Percentiles rank a stretch among this genome's conserved stretches.
These are phyloP conservation scores for Tribolium madens DNA, from an alignment of 1,140 invertebrate genomes.

Conservation along the genomic window DNA sequence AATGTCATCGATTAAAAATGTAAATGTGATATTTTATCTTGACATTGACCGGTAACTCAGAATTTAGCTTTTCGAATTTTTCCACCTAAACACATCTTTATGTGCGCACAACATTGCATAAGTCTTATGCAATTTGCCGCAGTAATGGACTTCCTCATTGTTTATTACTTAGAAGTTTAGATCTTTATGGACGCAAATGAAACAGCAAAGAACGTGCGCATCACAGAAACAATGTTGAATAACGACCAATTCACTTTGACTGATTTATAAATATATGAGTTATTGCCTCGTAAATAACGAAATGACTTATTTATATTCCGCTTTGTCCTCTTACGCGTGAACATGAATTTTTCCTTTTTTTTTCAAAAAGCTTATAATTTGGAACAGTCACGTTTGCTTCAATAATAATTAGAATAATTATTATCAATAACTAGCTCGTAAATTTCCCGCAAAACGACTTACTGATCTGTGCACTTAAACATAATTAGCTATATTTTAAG, in stretches of 20 bases:
- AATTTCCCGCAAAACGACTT: neutral
- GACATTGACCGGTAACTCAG: constrained; percentile 13
- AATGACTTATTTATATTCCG: constrained; percentile 54
- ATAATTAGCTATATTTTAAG: constrained; percentile 9
- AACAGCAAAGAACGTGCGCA: constrained; percentile 50
- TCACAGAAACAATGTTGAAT: constrained; percentile 62
- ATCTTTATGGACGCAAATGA: constrained; percentile 49
- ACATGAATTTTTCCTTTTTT: constrained; percentile 12
- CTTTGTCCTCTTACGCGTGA: constrained; percentile 52
- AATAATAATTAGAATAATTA: constrained; percentile 26
- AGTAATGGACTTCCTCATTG: constrained; percentile 51
- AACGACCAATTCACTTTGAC: constrained; percentile 56
- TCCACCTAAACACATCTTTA: neutral
- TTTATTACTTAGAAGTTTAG: constrained; percentile 40
- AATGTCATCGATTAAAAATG: constrained; percentile 19
- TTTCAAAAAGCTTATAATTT: neutral
- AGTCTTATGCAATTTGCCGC: constrained; percentile 28
- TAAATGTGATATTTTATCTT: constrained; percentile 19
- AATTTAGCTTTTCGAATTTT: neutral
- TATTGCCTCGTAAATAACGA: constrained; percentile 58
- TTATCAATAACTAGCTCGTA: constrained; percentile 9
- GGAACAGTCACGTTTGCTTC: neutral
- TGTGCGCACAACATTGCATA: neutral
- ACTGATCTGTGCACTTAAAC: constrained; percentile 7
- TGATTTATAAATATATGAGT: constrained; percentile 58